These are phyloP conservation scores for Polydrusus pterygomalis DNA, from an alignment of 2,888 invertebrate species.

Conservation along the genomic window DNA sequence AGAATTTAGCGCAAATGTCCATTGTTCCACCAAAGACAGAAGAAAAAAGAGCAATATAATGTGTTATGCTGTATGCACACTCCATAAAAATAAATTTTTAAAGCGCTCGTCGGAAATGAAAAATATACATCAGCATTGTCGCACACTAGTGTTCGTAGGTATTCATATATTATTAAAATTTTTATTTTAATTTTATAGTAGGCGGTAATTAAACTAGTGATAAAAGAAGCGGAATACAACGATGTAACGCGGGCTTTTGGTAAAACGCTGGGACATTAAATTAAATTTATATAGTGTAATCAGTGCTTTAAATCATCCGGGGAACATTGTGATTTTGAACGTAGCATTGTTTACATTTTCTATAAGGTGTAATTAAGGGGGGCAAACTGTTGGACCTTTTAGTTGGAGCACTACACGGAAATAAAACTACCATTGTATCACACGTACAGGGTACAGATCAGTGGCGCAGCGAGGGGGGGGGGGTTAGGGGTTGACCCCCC, in stretches of 20 bases:
- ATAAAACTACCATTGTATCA: no score
- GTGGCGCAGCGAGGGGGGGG: no score
- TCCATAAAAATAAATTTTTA: slow-evolving; percentile 7
- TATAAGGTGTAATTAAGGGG: background rate
- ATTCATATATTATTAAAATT: slow-evolving; percentile 30
- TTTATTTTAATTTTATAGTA: slow-evolving; percentile 43
- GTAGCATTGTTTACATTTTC: slow-evolving; percentile 20
- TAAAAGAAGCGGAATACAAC: slow-evolving; percentile 29
- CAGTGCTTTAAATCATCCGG: slow-evolving; percentile 29
- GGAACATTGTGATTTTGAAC: slow-evolving; percentile 9
- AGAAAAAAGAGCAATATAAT: no score
- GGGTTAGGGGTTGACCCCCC: no score
- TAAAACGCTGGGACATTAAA: slow-evolving; percentile 34
- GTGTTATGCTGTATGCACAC: background rate
- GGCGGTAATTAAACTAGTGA: slow-evolving; percentile 41
- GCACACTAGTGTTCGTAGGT: background rate
- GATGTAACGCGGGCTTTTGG: background rate
- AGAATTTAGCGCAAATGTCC: no score
- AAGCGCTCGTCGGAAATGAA: slow-evolving; percentile 1
- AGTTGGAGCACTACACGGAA: no score
- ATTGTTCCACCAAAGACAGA: no score
- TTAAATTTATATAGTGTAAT: slow-evolving; percentile 37
- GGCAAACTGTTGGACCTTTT: background rate
- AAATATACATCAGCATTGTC: background rate
- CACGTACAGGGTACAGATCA: no score